Conservation (phyloP, 2,888 invertebrate genomes). For the Stenolophus ochropezus region DNA sequence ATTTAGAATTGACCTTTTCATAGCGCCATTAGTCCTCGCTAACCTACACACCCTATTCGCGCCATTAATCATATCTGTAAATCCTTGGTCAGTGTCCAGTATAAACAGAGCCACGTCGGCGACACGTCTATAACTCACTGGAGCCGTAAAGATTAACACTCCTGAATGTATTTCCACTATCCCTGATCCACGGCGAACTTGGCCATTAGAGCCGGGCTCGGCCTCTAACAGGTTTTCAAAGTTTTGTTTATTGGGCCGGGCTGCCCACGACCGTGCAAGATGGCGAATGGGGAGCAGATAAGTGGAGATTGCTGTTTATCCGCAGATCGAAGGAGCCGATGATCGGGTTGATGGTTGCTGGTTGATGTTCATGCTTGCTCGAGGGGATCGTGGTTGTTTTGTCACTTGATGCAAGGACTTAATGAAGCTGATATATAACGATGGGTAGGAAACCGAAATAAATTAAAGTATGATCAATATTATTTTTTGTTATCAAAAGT, state of each 20-base stretch:
- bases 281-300: conserved; percentile 10
- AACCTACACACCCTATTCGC: neutral
- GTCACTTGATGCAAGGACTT: too few relatives aligned
- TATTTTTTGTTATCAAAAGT: too few relatives aligned
- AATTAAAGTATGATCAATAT: too few relatives aligned
- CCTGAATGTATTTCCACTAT: conserved; percentile 8
- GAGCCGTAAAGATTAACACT: conserved; percentile 30
- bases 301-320: conserved; percentile 31
- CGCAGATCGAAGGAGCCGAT: neutral
- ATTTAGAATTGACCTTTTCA: neutral
- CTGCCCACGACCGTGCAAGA: conserved; percentile 33
- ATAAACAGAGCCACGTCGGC: conserved; percentile 6
- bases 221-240: conserved; percentile 55
- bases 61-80: conserved; percentile 14
- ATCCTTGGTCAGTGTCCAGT: conserved; percentile 19
- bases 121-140: conserved; percentile 9
- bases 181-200: conserved; percentile 25
- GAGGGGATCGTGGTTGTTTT: too few relatives aligned
- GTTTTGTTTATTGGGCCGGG: conserved; percentile 48
- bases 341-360: conserved; percentile 2
- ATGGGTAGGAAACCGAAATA: too few relatives aligned
- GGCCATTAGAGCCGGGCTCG: conserved; percentile 44
- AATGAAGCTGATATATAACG: too few relatives aligned
- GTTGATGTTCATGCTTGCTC: too few relatives aligned
- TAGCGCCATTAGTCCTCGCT: neutral